Conservation (phyloP, 2,888 invertebrate genomes). For the Ornithoptera priamus region DNA sequence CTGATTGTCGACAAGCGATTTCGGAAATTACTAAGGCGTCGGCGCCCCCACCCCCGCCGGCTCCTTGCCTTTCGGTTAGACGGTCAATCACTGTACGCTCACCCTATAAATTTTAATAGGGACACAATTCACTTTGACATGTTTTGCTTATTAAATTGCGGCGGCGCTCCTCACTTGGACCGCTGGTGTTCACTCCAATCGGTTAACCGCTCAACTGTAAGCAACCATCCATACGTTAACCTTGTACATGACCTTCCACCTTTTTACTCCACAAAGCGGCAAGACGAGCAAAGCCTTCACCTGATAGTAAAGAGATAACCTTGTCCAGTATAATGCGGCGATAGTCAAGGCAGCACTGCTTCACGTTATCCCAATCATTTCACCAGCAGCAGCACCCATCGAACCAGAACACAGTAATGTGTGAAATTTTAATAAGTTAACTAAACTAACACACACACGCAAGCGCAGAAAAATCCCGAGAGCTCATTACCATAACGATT, state of each 20-base stretch:
- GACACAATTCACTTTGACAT: constrained; percentile 33
- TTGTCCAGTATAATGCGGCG: too few relatives aligned
- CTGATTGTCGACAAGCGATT: constrained; percentile 77
- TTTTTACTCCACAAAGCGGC: too few relatives aligned
- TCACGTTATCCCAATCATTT: too few relatives aligned
- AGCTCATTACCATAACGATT: constrained; percentile 69
- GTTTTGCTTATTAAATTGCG: constrained; percentile 33
- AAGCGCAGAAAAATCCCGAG: constrained; percentile 59
- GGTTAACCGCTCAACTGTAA: constrained; percentile 6
- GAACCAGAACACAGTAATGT: too few relatives aligned
- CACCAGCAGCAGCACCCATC: too few relatives aligned
- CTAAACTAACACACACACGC: constrained; percentile 17
- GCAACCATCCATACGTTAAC: too few relatives aligned
- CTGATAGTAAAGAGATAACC: too few relatives aligned
- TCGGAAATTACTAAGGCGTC: constrained; percentile 78
- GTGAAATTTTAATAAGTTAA: not conserved
- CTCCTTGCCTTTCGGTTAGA: constrained; percentile 58
- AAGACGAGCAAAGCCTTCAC: too few relatives aligned
- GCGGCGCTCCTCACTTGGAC: constrained; percentile 2
- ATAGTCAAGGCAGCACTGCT: too few relatives aligned
- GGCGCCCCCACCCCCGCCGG: constrained; percentile 50
- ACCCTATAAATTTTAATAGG: constrained; percentile 54
- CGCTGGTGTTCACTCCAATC: constrained; percentile 23
- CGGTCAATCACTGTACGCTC: constrained; percentile 56
- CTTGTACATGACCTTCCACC: too few relatives aligned